These are phyloP conservation scores for Aurelia sp. DNA, from an alignment of 30 jellyfish, hydroid and myxozoan genomes.

Conservation along the genomic window DNA sequence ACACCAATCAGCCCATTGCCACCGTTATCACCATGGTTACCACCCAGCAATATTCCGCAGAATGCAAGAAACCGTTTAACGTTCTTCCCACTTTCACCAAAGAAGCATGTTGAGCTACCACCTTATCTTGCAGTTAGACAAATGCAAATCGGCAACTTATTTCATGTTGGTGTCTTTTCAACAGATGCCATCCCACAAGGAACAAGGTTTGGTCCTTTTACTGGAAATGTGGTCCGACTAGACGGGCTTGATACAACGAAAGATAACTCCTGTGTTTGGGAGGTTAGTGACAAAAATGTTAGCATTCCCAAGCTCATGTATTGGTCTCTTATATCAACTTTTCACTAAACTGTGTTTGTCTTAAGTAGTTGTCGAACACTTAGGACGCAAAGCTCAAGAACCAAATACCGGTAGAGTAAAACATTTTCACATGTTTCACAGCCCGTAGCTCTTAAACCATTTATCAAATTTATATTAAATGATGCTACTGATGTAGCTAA, in stretches of 20 bases:
- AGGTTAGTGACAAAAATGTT: slow-evolving; percentile 43
- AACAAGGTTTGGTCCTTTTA: slow-evolving; percentile 81
- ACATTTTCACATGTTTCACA: too few relatives aligned
- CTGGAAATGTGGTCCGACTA: slow-evolving; percentile 53
- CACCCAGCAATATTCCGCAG: slow-evolving; percentile 5
- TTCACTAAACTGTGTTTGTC: too few relatives aligned
- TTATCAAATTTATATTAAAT: too few relatives aligned
- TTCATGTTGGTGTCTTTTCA: slow-evolving; percentile 84
- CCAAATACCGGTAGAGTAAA: too few relatives aligned
- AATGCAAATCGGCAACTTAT: slow-evolving; percentile 61
- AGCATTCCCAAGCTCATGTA: too few relatives aligned
- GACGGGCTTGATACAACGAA: slow-evolving; percentile 29
- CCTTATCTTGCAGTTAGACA: slow-evolving; percentile 53
- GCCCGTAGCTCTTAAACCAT: too few relatives aligned
- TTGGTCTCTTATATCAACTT: too few relatives aligned
- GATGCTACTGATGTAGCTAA: too few relatives aligned
- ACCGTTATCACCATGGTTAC: slow-evolving; percentile 63
- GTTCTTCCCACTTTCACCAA: slow-evolving; percentile 61
- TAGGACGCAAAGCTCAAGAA: too few relatives aligned
- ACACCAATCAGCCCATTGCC: slow-evolving; percentile 70
- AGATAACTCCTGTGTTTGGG: slow-evolving; percentile 75
- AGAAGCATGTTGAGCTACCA: slow-evolving; percentile 54
- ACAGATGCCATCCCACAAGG: slow-evolving; percentile 69
- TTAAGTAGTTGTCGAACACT: too few relatives aligned
- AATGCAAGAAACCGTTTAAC: slow-evolving; percentile 7